Percentiles rank a stretch among this genome's conserved stretches.
Conservation (phyloP, 2,888 invertebrate genomes). For the Troglohyphantes excavatus region DNA sequence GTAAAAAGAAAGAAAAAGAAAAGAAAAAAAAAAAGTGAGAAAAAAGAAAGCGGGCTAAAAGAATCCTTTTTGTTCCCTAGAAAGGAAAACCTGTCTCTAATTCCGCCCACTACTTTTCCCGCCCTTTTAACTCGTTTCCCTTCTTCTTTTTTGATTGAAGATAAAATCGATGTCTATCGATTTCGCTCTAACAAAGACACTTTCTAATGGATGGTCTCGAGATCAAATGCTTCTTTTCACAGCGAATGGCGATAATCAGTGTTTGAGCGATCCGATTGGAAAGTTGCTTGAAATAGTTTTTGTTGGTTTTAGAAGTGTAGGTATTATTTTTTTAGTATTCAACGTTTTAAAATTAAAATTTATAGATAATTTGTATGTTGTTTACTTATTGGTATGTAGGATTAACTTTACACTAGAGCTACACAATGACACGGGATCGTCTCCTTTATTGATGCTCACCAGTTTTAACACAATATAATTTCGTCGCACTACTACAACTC, state of each 20-base stretch:
- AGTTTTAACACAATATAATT: too few species aligned
- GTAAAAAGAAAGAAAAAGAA: neutral
- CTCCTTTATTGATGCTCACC: too few species aligned
- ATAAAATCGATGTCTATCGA: conserved; percentile 48
- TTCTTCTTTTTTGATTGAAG: conserved; percentile 23
- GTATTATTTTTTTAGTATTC: too few species aligned
- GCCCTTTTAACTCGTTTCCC: conserved; percentile 7
- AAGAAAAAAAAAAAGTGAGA: neutral
- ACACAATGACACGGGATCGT: too few species aligned
- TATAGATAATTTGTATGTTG: too few species aligned
- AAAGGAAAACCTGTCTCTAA: conserved; percentile 30
- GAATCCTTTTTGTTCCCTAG: conserved; percentile 33
- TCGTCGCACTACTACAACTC: too few species aligned
- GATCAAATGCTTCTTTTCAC: conserved; percentile 7
- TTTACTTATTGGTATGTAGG: too few species aligned
- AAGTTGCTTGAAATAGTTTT: neutral
- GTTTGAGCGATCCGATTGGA: neutral
- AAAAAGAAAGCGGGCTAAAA: neutral
- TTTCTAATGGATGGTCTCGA: conserved; percentile 33
- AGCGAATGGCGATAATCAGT: neutral
- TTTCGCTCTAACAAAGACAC: conserved; percentile 18
- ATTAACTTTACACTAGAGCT: too few species aligned
- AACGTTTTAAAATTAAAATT: too few species aligned
- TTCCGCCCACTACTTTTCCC: conserved; percentile 38
- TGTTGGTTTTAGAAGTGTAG: neutral